phyloP scores from a whole-genome alignment of 1,140 invertebrate genomes.

The Steinernema feltiae region DNA sequence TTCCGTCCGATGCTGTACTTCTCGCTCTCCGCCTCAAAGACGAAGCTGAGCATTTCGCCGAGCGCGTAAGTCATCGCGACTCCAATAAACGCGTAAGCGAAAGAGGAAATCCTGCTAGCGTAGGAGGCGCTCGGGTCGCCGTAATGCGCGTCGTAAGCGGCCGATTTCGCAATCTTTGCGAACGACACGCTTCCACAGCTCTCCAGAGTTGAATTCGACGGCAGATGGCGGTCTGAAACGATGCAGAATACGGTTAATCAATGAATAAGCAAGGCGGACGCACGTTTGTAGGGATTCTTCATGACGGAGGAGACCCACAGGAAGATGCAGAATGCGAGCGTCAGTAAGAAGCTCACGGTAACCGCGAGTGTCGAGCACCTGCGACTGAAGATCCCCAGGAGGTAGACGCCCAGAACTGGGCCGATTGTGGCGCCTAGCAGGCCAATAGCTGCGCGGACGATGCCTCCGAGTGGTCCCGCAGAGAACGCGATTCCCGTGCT shows the following conservation, averaged over 20 bases:
- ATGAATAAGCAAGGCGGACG: background rate
- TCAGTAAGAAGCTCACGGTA: background rate
- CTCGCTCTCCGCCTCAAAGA: no score
- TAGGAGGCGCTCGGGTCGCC: no score
- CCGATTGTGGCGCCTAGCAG: background rate
- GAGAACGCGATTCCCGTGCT: background rate
- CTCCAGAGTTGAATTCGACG: background rate
- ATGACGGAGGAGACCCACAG: background rate
- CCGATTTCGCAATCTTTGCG: no score
- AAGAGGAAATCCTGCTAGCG: no score
- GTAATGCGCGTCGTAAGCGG: no score
- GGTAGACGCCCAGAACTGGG: background rate
- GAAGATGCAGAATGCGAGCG: background rate
- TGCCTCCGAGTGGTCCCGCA: background rate
- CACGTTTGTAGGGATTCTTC: background rate
- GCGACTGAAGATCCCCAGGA: background rate
- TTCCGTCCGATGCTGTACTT: no score
- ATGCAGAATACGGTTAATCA: background rate
- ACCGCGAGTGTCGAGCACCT: background rate
- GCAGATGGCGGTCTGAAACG: background rate
- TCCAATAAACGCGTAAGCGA: no score
- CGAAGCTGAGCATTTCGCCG: no score
- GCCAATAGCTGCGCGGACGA: background rate
- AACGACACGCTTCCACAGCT: no score
- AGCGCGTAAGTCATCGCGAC: no score